These are phyloP conservation scores for Eristalinus aeneus DNA, from an alignment of 2,888 invertebrate genomes.

Conservation along the genomic window DNA sequence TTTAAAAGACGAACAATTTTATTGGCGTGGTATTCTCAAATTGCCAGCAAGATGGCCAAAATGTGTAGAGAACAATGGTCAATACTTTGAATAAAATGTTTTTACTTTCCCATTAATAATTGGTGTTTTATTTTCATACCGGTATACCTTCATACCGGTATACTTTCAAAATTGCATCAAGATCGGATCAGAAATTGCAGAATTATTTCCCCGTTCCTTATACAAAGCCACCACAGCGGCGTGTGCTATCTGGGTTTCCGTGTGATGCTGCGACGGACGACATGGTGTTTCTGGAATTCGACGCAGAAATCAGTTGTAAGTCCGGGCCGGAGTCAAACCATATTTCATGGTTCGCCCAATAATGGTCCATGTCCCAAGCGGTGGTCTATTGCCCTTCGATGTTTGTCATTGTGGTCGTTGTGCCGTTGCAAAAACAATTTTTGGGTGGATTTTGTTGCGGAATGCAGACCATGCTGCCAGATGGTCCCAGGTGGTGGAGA, in stretches of 20 bases:
- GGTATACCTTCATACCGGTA: too few relatives aligned
- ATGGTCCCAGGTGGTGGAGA: background rate
- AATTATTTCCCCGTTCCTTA: too few relatives aligned
- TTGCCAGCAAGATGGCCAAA: too few relatives aligned
- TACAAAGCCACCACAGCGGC: too few relatives aligned
- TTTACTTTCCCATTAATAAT: too few relatives aligned
- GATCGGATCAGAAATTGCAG: too few relatives aligned
- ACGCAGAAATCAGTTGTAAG: background rate
- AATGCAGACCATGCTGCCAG: background rate
- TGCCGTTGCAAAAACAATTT: background rate
- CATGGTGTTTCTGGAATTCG: slow-evolving; percentile 55
- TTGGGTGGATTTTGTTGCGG: background rate
- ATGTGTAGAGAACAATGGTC: too few relatives aligned
- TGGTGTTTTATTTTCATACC: too few relatives aligned
- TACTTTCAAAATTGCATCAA: too few relatives aligned
- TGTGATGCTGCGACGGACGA: background rate
- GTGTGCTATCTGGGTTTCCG: background rate
- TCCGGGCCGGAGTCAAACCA: background rate
- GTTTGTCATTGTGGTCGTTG: background rate
- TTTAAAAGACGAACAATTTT: too few relatives aligned
- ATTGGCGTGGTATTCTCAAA: too few relatives aligned
- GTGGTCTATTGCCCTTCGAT: background rate
- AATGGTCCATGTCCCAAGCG: background rate
- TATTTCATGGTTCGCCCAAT: background rate
- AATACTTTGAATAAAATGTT: too few relatives aligned